Conservation (phyloP, 1,140 invertebrate genomes). For the Ceratina calcarata region DNA sequence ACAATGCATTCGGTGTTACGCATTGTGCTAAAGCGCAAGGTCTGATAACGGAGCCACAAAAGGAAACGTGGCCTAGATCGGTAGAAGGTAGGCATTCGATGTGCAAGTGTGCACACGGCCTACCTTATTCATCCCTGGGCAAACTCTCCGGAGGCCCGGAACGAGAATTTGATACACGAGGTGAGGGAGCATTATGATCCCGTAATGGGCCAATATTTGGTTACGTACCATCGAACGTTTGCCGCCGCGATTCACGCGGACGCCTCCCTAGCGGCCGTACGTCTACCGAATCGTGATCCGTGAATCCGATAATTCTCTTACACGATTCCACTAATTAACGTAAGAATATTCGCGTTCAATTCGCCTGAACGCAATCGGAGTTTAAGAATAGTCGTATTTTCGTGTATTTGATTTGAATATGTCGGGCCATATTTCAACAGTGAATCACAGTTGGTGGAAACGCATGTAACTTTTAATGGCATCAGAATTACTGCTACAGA, state of each 20-base stretch:
- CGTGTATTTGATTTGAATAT: too few species aligned
- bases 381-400: too few species aligned
- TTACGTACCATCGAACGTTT: slow-evolving; percentile 55
- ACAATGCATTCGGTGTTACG: not conserved
- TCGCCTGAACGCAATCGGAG: too few species aligned
- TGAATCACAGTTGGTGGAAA: too few species aligned
- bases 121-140: slow-evolving; percentile 52
- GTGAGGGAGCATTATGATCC: slow-evolving; percentile 68
- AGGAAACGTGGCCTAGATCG: slow-evolving; percentile 54
- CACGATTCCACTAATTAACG: not conserved
- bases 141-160: slow-evolving; percentile 36
- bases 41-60: slow-evolving; percentile 42
- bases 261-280: slow-evolving; percentile 39
- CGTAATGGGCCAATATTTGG: slow-evolving; percentile 74
- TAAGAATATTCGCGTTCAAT: not conserved
- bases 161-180: slow-evolving; percentile 43
- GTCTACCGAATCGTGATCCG: slow-evolving; percentile 50
- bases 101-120: slow-evolving; percentile 25
- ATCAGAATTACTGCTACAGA: too few species aligned
- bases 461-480: too few species aligned
- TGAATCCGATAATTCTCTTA: not conserved
- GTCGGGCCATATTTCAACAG: too few species aligned
- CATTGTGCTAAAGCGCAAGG: slow-evolving; percentile 42
- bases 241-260: slow-evolving; percentile 50
- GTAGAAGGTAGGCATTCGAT: slow-evolving; percentile 10